Base-by-base conservation (phyloP, 2,113 vertebrate species). In the Tragelaphus scriptus region DNA sequence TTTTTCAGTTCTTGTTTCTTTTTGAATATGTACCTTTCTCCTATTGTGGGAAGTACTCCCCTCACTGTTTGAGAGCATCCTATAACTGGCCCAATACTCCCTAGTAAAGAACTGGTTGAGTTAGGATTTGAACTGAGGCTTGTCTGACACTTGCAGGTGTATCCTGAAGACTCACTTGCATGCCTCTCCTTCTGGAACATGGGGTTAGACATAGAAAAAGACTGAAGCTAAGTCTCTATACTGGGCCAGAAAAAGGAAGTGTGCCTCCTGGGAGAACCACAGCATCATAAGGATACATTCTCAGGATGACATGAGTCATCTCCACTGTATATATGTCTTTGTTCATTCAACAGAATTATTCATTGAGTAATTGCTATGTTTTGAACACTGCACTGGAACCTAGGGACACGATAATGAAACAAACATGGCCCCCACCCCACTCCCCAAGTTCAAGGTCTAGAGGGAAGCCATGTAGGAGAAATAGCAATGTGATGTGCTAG, bases 1-100 rank as follows among this genome's bases (percentile, higher is more conserved):
- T 95, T 36, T 25, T 51, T 88, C 14, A 10, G 1, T 58, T 91
- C 68, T 90, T 68, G 5, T 79, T 97, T 92, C 53, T 71, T 59
- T 91, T 26, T 59, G 84, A 95, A 84, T 30, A 36, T 10, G 40
- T 1, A 58, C 23, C 13, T 77, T 82, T 59, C 40, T 75, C 17
- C 17, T 51, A 40, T 6, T 11, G 28, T 28, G 12, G 28, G 30
- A 77, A 47, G 44, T 8, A 28, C 55, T 59, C 30, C 49, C 19
- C 17, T 0, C 19, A 5, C 2, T 4, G 1, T 25, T 11, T 75
- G 58, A 88, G 23, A 85, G 47, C 25, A 91, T 16, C 6, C 30
- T 56, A 17, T 26, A 44, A 30, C 11, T 40, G 32, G 75, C 65
- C 30, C 28, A 79, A 7, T 0, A 51, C 7, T 14, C 44, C 6